Percentiles rank a stretch among this genome's conserved stretches.
These are phyloP conservation scores for Podargus strigoides DNA, from an alignment of 2,797 vertebrate species.

Conservation along the genomic window DNA sequence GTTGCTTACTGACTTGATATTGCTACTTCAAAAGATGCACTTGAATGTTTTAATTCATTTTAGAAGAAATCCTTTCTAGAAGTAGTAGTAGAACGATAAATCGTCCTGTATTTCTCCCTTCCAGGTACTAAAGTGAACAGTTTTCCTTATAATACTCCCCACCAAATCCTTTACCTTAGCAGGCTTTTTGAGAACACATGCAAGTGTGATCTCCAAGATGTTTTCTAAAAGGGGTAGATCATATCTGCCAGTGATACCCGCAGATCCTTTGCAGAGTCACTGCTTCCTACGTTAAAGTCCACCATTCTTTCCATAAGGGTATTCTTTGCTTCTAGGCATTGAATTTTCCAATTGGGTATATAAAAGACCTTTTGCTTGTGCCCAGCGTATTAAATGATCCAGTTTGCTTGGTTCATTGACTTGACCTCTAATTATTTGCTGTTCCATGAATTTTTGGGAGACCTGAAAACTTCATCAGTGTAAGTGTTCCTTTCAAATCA, in stretches of 20 bases:
- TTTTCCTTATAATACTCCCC: not conserved
- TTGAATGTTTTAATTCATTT: slow-evolving; percentile 5
- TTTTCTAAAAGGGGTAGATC: not conserved
- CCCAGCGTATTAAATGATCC: not conserved
- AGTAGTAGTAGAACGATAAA: not conserved
- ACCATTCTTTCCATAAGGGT: not conserved
- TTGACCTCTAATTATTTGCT: not conserved
- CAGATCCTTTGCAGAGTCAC: not conserved
- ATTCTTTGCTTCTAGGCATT: not conserved
- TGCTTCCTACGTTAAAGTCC: not conserved
- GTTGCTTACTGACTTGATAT: not conserved
- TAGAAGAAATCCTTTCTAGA: not conserved
- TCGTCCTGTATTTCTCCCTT: not conserved
- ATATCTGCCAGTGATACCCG: not conserved
- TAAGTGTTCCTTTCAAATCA: not conserved
- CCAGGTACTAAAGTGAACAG: not conserved
- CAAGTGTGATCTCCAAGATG: not conserved
- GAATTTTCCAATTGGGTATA: not conserved
- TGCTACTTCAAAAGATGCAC: not conserved
- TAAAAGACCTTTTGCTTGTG: not conserved
- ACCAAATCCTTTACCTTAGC: not conserved
- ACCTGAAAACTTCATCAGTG: not conserved
- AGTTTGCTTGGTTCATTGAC: not conserved
- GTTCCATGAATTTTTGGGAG: not conserved
- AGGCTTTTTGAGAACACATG: not conserved